These are phyloP conservation scores for Corapipo altera DNA, from an alignment of 2,113 vertebrate species.

Conservation along the genomic window DNA sequence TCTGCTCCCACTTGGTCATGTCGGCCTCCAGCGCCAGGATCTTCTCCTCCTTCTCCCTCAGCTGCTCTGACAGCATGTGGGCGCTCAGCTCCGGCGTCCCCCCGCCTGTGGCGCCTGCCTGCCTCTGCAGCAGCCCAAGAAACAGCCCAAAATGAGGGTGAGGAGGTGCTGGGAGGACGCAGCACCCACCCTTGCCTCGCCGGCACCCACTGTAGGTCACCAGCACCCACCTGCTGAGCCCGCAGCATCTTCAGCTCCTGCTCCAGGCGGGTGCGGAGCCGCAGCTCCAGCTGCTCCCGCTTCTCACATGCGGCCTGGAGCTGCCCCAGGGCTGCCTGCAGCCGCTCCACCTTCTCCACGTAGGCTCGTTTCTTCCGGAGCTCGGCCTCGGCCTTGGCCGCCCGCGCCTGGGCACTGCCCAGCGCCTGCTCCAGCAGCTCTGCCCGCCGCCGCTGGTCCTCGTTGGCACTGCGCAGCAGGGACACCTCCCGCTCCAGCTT, in stretches of 20 bases:
- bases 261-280: constrained; percentile 90
- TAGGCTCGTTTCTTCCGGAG: constrained; percentile 91
- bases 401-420: constrained; percentile 82
- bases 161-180: neutral
- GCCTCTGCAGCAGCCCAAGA: constrained; percentile 74
- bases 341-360: constrained; percentile 92
- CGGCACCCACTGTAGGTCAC: constrained; percentile 50
- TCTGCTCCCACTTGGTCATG: constrained; percentile 99
- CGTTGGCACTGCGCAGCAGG: constrained; percentile 80
- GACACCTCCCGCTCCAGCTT: constrained; percentile 84
- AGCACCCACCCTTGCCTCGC: rapidly evolving
- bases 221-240: constrained; percentile 84
- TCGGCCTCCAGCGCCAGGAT: constrained; percentile 94
- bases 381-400: constrained; percentile 87
- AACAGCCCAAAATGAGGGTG: neutral
- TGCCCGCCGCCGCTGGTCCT: constrained; percentile 87
- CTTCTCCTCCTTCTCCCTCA: constrained; percentile 91
- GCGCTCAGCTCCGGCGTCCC: constrained; percentile 69
- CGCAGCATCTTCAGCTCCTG: constrained; percentile 93
- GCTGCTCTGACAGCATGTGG: constrained; percentile 81
- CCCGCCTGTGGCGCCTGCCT: constrained; percentile 50
- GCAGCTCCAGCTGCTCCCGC: constrained; percentile 88
- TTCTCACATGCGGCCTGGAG: constrained; percentile 96
- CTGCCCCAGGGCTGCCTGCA: constrained; percentile 92
- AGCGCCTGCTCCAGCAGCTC: constrained; percentile 91